Percentiles rank a stretch among this genome's conserved stretches.
phyloP scores from a whole-genome alignment of 1,140 invertebrate genomes.

The Drosophila kurseongensis region DNA sequence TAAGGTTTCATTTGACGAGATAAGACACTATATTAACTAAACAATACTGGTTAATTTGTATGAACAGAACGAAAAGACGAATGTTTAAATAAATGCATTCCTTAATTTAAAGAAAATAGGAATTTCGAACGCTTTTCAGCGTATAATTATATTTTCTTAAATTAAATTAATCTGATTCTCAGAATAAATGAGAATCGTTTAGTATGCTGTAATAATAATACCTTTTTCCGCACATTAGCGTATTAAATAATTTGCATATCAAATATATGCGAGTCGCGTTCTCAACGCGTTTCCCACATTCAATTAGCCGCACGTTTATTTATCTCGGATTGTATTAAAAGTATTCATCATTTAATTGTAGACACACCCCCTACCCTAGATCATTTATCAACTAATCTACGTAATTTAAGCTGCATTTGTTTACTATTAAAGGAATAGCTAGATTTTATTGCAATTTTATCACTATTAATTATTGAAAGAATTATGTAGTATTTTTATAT shows the following conservation, averaged over 20 bases:
- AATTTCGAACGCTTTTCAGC: not conserved
- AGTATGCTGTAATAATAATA: not conserved
- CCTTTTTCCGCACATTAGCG: not conserved
- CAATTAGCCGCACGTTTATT: not conserved
- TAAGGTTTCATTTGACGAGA: not conserved
- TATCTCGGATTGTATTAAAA: too few species aligned
- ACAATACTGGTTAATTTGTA: not conserved
- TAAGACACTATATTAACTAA: not conserved
- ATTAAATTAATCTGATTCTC: not conserved
- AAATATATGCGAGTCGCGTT: conserved; percentile 3
- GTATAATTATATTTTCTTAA: not conserved
- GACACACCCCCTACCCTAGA: not conserved
- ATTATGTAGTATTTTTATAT: too few species aligned
- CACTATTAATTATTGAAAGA: too few species aligned
- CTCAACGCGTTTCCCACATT: not conserved
- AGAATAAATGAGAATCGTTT: not conserved
- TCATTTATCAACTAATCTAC: too few species aligned
- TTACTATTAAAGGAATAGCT: too few species aligned
- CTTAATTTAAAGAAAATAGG: not conserved
- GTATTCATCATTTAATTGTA: not conserved
- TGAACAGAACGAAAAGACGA: too few species aligned
- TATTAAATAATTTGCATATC: conserved; percentile 8
- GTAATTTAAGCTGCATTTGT: not conserved
- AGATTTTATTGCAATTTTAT: too few species aligned
- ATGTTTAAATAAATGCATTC: not conserved